A percentile compares a stretch with the other conserved stretches of the same genome.
phyloP scores from a whole-genome alignment of 1,140 invertebrate species.

The Drosophila melanogaster region Release_6_plus_ISO1_MT NT_033779.5:8345501-8346000 shows the following conservation, averaged over 20 bases:
- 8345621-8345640: no score
- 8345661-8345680: no score
- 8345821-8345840: conserved; percentile 30
- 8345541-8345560: not conserved
- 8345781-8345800: conserved; percentile 3
- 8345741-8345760: conserved; percentile 32
- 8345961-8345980: conserved; percentile 62
- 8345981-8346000: conserved; percentile 41
- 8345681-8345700: no score
- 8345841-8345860: conserved; percentile 51
- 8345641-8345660: no score
- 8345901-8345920: conserved; percentile 3
- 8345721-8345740: not conserved
- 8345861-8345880: conserved; percentile 57
- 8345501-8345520: conserved; percentile 14
- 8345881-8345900: conserved; percentile 25
- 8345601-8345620: no score
- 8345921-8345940: conserved; percentile 55
- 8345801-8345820: conserved; percentile 40
- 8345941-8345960: conserved; percentile 50
- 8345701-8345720: not conserved
- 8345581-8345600: no score
- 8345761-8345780: conserved; percentile 31
- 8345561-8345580: no score
- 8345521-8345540: not conserved